Base-by-base conservation (phyloP, 1,140 invertebrate species). In the Trichonephila clavata region DNA sequence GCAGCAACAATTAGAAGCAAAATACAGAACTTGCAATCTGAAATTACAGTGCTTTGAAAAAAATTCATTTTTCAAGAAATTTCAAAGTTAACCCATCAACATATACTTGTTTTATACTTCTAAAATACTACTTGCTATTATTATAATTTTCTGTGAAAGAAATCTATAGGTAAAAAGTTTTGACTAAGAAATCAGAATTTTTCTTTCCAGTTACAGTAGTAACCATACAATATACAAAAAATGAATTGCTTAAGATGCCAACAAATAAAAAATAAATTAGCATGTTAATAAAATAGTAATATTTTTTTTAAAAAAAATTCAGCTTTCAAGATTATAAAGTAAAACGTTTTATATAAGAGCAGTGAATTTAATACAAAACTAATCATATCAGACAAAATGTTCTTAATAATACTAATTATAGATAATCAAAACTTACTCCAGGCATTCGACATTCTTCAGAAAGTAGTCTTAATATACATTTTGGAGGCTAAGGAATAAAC, bases 361-460 rank as follows among this genome's bases (percentile, higher is more conserved):
- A 50, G 0, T 50, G 7, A 50, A 50, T 50, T 50, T 50, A 50
- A 50, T 50, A 50, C 10, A 10, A 50, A 50, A 50, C 0, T 10
- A 50, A 8, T 5, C 1, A 10, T 50, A 13, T 50, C 0, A 7
- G 7, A 7, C 10, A 13, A 10, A 50, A 50, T 10, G 3, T 50
- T 50, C 50, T 13, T 8, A 50, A 50, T 50, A 50, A 50, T 50
- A 10, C 6, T 50, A 50, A 61, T 63, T 14, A 87, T 63, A 71
- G n/a, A 20, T 83, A 60, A 39, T 39, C 24, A 63, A 21, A 50
- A 94, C 93, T 95, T 95, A 96, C 96, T 95, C 98, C 98, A 21
- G 98, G 98, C 97, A 99, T 98, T 95, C 98, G 98, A 95, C 98
- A 99, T 95, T 99, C 98, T 96, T 99, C 98, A 21, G 98, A 98